phyloP scores from a whole-genome alignment of 2,113 vertebrate genomes.

The Vulpes lagopus region DNA sequence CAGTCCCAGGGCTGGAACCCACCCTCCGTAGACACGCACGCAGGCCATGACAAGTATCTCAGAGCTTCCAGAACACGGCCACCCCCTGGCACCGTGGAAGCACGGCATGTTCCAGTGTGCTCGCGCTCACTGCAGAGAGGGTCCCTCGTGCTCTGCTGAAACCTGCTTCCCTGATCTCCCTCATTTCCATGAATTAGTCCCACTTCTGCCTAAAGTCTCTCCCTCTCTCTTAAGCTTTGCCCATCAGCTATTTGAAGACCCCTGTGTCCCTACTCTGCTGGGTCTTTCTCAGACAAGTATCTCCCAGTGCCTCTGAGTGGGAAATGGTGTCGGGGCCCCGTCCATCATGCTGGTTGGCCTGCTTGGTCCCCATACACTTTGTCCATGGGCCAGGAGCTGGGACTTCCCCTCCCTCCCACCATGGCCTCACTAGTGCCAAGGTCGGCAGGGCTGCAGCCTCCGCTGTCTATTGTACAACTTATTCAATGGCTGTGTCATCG shows the following conservation, averaged over 20 bases:
- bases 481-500: not conserved
- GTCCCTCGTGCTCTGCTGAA: not conserved
- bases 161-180: not conserved
- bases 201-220: not conserved
- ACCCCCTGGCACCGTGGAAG: not conserved
- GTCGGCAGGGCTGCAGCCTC: not conserved
- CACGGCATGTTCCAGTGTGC: not conserved
- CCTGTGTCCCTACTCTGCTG: not conserved
- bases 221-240: not conserved
- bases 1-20: no score
- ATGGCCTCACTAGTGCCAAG: not conserved
- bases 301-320: not conserved
- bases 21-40: no score
- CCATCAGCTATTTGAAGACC: not conserved
- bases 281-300: not conserved
- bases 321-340: not conserved
- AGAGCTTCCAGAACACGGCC: not conserved
- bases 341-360: not conserved
- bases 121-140: not conserved
- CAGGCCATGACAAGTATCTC: fast-evolving
- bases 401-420: not conserved
- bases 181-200: not conserved
- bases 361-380: not conserved
- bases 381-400: not conserved
- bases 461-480: not conserved